Evolutionary conservation across 1,140 invertebrate genomes (phyloP).

Genomic region (Zaprionus gabonicus): DNA sequence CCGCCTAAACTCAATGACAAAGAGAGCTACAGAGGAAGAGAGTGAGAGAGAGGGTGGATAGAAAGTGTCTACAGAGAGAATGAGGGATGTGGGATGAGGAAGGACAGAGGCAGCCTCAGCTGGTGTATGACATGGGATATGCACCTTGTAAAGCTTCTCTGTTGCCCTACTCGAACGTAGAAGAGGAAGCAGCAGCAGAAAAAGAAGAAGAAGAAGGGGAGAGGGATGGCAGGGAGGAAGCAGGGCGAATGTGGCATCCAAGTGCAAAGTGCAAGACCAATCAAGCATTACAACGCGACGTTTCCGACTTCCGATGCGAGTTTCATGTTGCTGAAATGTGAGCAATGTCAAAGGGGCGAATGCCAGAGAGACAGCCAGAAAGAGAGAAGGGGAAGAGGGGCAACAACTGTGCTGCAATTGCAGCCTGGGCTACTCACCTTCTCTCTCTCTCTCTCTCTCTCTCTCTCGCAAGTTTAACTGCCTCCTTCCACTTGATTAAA

Average conservation of each 20-base stretch:
- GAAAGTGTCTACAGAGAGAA: neutral
- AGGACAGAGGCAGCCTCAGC: slow-evolving; percentile 22
- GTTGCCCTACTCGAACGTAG: neutral
- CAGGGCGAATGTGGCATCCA: slow-evolving; percentile 32
- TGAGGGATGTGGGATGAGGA: neutral
- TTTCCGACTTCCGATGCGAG: slow-evolving; percentile 74
- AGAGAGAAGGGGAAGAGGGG: neutral
- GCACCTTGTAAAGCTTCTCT: slow-evolving; percentile 71
- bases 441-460: neutral
- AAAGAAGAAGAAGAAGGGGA: neutral
- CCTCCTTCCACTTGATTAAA: slow-evolving; percentile 79
- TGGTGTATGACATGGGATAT: slow-evolving; percentile 59
- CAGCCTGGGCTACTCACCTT: neutral
- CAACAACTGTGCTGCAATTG: neutral
- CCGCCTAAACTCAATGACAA: neutral
- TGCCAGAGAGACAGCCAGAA: too few species aligned
- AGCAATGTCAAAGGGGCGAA: slow-evolving; percentile 39
- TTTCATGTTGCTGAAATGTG: slow-evolving; percentile 72
- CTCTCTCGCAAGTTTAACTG: slow-evolving; percentile 60
- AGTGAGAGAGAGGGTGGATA: neutral
- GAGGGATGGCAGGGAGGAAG: neutral
- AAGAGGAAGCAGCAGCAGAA: slow-evolving; percentile 36
- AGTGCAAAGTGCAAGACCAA: slow-evolving; percentile 60
- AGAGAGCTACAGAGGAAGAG: neutral
- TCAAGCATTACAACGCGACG: slow-evolving; percentile 70